Evolutionary conservation across 2,888 invertebrate species (phyloP), one percentile per base, ranked within the genome.

Genomic region (Parasteatoda lunata): DNA sequence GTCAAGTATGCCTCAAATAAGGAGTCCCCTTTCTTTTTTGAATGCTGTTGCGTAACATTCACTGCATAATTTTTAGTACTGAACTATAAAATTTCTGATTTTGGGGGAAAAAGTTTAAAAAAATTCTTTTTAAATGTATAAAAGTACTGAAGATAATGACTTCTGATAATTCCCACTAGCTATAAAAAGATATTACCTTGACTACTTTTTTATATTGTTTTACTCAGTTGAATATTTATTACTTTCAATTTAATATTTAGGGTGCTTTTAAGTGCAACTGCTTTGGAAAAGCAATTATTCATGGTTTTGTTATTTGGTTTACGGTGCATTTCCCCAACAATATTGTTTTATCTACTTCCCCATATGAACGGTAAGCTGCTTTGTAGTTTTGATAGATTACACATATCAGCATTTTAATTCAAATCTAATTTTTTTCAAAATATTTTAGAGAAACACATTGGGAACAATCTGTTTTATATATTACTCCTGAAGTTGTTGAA

Each of bases 281-380:
- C 88, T 92, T 91, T 89, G 91, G 92, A 4, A 89, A 89, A 64
- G 88, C 89, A 7, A 83, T 75, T n/a, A 88, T 92, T 47, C 91
- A 91, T 88, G 91, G 91, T 6, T 91, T 92, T 89, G 90, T 89
- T 51, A 90, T 91, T 8, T 92, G 91, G 91, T 92, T 92, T 89
- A 90, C 90, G 48, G 92, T 91, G 5, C 89, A 89, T 11, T 92
- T 92, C 82, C 91, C 91, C 49, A 91, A 90, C 77, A 89, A 90
- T 76, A 89, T 91, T 15, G 77, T 89, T 11, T 89, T 92, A 4
- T 90, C 90, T 9, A 92, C 92, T 7, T 91, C 92, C n/a, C 92
- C 92, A 3, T 91, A 91, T 89, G 89, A 90, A 68, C 84, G 84
- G 88, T 88, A 71, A 81, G 48, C 15, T n/a, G 5, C 3, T 52